Conservation (phyloP, 2,113 vertebrate genomes). For the Chinchilla lanigera region DNA sequence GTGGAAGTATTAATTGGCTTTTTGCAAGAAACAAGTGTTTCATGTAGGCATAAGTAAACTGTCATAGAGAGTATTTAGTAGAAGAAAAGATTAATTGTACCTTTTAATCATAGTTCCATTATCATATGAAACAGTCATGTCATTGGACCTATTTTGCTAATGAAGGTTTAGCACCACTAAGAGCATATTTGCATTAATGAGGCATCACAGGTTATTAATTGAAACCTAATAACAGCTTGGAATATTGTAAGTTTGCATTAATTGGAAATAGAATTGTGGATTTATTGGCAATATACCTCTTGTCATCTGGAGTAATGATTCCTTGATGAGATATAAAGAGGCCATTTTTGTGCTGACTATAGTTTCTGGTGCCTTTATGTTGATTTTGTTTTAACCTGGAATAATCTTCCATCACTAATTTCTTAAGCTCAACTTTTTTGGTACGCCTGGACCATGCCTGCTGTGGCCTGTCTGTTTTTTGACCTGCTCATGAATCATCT, state of each 20-base stretch:
- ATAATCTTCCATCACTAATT: not conserved
- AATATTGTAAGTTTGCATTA: constrained; percentile 77
- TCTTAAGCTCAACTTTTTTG: not conserved
- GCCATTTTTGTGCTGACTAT: constrained; percentile 44
- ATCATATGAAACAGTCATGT: constrained; percentile 74
- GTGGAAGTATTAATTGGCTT: constrained; percentile 69
- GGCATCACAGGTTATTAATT: constrained; percentile 81
- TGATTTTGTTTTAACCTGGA: constrained; percentile 59
- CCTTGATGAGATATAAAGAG: constrained; percentile 63
- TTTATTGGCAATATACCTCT: constrained; percentile 79
- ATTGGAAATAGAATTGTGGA: constrained; percentile 79
- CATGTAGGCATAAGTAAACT: constrained; percentile 74
- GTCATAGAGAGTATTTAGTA: constrained; percentile 64
- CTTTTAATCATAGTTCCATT: constrained; percentile 79
- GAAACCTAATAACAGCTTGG: constrained; percentile 79
- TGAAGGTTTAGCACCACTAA: constrained; percentile 75
- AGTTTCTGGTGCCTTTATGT: not conserved
- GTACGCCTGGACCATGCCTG: not conserved
- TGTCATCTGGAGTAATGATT: constrained; percentile 73
- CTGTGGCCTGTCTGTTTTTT: not conserved
- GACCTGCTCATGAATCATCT: not conserved
- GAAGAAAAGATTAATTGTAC: constrained; percentile 75
- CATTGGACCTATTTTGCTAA: constrained; percentile 72
- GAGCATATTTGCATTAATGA: constrained; percentile 80
- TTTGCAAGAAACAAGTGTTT: constrained; percentile 66